These are phyloP conservation scores for Coremacera marginata DNA, from an alignment of 2,888 invertebrate genomes.

Conservation along the genomic window DNA sequence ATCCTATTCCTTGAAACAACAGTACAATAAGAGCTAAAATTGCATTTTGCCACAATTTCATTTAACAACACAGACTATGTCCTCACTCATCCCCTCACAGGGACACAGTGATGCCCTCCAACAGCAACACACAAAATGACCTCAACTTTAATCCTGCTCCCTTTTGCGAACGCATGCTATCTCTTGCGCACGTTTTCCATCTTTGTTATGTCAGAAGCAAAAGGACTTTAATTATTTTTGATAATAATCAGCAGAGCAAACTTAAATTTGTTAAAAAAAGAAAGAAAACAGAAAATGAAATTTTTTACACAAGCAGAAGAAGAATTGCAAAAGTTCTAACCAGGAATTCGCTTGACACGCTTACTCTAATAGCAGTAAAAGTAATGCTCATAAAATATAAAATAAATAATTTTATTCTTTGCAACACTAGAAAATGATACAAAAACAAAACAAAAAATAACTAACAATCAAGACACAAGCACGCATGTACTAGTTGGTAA, in stretches of 20 bases:
- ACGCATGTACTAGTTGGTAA: too few relatives aligned
- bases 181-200: too few relatives aligned
- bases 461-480: constrained; percentile 14
- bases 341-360: background rate
- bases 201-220: background rate
- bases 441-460: background rate
- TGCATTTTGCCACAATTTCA: too few relatives aligned
- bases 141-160: too few relatives aligned
- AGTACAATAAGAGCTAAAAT: too few relatives aligned
- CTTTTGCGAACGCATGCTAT: too few relatives aligned
- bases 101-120: too few relatives aligned
- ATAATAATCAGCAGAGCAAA: constrained; percentile 51
- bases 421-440: background rate
- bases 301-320: background rate
- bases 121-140: too few relatives aligned
- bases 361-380: background rate
- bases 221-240: constrained; percentile 64
- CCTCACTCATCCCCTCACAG: too few relatives aligned
- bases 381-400: background rate
- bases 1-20: too few relatives aligned
- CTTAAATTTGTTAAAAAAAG: background rate
- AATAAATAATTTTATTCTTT: too few relatives aligned
- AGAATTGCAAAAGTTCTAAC: background rate
- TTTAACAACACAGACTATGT: too few relatives aligned
- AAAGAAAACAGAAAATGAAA: constrained; percentile 10